A percentile compares a stretch with the other conserved stretches of the same genome.
These are phyloP conservation scores for Microtus pennsylvanicus DNA, from an alignment of 2,113 vertebrate genomes.

Conservation along the genomic window DNA sequence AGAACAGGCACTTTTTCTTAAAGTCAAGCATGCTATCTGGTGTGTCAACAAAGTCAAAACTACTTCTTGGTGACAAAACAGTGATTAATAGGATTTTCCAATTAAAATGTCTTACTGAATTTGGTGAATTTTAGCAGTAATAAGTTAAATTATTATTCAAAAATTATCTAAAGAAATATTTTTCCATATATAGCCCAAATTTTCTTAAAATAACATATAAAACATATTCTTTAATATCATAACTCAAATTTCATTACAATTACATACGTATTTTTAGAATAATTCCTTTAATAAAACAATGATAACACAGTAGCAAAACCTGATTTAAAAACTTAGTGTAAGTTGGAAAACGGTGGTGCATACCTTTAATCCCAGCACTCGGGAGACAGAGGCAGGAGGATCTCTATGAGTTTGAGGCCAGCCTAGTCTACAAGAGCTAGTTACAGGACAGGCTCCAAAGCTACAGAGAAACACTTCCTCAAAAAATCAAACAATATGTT, in stretches of 20 bases:
- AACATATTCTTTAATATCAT: background rate
- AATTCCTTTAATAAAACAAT: constrained; percentile 48
- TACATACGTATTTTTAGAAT: background rate
- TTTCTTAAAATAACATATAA: constrained; percentile 22
- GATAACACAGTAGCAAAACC: background rate
- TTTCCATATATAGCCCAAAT: background rate
- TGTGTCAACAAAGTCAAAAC: background rate
- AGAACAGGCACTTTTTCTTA: background rate
- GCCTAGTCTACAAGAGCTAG: no score
- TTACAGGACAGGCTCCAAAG: no score
- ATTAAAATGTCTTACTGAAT: constrained; percentile 37
- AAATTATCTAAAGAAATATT: constrained; percentile 41
- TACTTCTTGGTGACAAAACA: background rate
- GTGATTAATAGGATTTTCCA: background rate
- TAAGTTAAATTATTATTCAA: background rate
- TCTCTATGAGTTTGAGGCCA: no score
- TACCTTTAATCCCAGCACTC: no score
- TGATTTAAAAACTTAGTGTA: background rate
- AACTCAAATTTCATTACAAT: constrained; percentile 24
- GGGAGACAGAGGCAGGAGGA: no score
- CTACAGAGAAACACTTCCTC: no score
- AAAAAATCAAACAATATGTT: no score
- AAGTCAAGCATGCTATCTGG: background rate
- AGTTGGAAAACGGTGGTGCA: no score
- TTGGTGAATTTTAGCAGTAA: constrained; percentile 18